Evolutionary conservation across 2,888 invertebrate genomes (phyloP), one percentile per base, ranked within the genome.

Genomic region (Julus scanicus): DNA sequence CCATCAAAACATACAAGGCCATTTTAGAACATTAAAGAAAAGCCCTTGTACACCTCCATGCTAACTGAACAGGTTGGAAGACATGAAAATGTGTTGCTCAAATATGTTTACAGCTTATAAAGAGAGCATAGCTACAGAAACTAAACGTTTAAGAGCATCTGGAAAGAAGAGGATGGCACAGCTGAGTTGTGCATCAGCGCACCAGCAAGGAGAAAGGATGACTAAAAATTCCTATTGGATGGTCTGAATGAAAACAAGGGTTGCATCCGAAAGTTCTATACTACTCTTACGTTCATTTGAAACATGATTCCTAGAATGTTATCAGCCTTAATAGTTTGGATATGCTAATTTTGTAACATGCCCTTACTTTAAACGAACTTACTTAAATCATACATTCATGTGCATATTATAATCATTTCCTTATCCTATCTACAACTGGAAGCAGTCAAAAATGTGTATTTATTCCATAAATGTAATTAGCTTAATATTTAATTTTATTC

Each of bases 111-210:
- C 63, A n/a, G n/a, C 17, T 5, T 63, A 8, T n/a, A 63, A 15
- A 63, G 17, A 15, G 63, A 63, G 53, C n/a, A 63, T n/a, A 17
- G 63, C 63, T n/a, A 63, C 17, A 63, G n/a, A n/a, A n/a, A 63
- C 17, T 15, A 63, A 63, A 63, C n/a, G 1, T n/a, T 63, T 63
- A n/a, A 63, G n/a, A 63, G 63, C 63, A 17, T 63, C 63, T 1
- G 63, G 63, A n/a, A 63, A 63, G n/a, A 63, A 17, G 63, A 63
- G 63, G 63, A 63, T n/a, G 63, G 63, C n/a, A 63, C 63, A 63
- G 63, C 63, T 63, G 63, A 63, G 63, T 20, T 15, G n/a, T n/a
- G 63, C 63, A 63, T 63, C 63, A n/a, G 17, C 63, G 63, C 63
- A 63, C 17, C 63, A n/a, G 17, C 63, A n/a, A 63, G 63, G 63